Evolutionary conservation across 2,797 vertebrate genomes (phyloP), one percentile per base, ranked within the genome.

Genomic region (Tiaroga cobitis): DNA sequence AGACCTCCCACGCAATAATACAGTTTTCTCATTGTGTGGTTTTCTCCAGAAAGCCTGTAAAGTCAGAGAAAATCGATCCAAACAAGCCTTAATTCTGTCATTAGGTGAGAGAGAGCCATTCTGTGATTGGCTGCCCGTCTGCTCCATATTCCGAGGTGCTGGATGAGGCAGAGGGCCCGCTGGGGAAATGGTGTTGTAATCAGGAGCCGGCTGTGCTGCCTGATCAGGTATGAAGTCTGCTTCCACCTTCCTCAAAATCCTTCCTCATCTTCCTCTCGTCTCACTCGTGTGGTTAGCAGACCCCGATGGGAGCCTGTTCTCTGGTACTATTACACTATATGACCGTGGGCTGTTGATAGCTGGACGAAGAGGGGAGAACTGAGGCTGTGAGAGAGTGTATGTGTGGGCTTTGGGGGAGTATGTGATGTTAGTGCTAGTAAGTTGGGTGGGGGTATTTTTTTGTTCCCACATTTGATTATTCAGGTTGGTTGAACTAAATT

Each of bases 171-270:
- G 94, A 94, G 92, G 94, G 94, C 97, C 96, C 94, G 97, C 98
- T 98, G 98, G 96, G 98, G 98, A 99, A 99, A 99, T 98, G 96
- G 96, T 96, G 95, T 96, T 95, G 97, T 99, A 99, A 99, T 99
- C 98, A 99, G 97, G 95, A 97, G 95, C 96, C 94, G 92, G 96
- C 97, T 95, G 97, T 96, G 97, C 95, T 95, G 96, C 95, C 96
- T 96, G 97, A 98, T 99, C 96, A 98, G 97, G 97, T 97, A 96
- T 96, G 95, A 95, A 94, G 74, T 85, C 84, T 94, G 87, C 91
- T 93, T 78, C 89, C 92, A 92, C 90, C 94, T 93, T 94, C 87
- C 89, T 86, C 93, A 87, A 89, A 90, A 92, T 92, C 93, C 94
- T 93, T 92, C 91, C 89, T 90, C 92, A 89, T 81, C 92, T 93